Conservation (phyloP, 2,113 vertebrate genomes). For the Herpailurus yagouaroundi region DNA sequence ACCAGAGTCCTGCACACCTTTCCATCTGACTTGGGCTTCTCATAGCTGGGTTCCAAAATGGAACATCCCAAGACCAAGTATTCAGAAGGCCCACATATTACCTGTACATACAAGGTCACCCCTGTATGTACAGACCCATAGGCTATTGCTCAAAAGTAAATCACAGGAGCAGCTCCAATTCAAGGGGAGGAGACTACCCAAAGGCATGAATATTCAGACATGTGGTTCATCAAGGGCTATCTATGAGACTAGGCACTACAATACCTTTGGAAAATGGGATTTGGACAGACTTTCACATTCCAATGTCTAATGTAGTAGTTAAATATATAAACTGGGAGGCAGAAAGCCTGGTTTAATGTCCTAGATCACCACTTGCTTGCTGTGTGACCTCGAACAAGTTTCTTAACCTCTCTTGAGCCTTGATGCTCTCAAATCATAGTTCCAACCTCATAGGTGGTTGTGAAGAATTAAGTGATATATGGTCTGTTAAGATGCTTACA, state of each 20-base stretch:
- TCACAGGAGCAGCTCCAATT: neutral
- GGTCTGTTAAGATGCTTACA: neutral
- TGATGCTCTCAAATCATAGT: neutral
- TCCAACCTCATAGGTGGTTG: neutral
- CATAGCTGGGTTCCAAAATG: neutral
- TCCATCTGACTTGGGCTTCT: neutral
- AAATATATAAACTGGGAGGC: neutral
- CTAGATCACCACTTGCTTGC: neutral
- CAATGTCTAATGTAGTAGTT: neutral
- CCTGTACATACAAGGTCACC: neutral
- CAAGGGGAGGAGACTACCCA: too few species aligned
- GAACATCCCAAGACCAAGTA: neutral
- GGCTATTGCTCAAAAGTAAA: neutral
- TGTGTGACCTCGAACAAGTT: neutral
- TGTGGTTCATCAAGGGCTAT: neutral
- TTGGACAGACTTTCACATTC: neutral
- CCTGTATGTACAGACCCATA: too few species aligned
- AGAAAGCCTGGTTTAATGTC: neutral
- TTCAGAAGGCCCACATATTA: neutral
- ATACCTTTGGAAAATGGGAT: neutral
- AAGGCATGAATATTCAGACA: neutral
- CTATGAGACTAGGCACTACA: too few species aligned
- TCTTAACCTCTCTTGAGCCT: conserved; percentile 20
- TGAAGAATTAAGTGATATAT: neutral
- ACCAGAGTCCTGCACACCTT: neutral